Base-by-base conservation (phyloP, 2,888 invertebrate species). In the Trachelus iudaicus region DNA sequence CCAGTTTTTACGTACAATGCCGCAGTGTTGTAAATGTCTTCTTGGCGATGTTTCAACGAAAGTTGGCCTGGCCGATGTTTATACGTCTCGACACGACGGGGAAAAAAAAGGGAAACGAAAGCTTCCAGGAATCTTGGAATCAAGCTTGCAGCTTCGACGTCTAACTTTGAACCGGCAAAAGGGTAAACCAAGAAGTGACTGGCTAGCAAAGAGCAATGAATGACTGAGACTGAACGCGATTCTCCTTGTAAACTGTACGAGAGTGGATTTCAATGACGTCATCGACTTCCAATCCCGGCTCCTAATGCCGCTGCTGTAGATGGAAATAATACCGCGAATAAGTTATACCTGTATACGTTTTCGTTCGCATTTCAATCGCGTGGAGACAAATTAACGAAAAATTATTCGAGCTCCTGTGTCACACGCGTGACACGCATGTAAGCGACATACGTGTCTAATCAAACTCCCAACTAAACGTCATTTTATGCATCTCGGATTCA, bases 231-330 rank as follows among this genome's bases (percentile, higher is more conserved):
- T 56, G 56, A 23, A 56, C 56, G 56, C 56, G 56, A 56, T 56
- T 56, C 56, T 56, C 23, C 56, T 56, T 56, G 56, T 56, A 56
- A 56, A 56, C 56, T 56, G 56, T 56, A 56, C 56, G 56, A 56
- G 56, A 56, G 56, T 56, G 56, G 56, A 56, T 56, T 56, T 56
- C 56, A 56, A 23, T 77, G 77, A 77, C 77, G 75, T 77, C 77
- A 77, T 69, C 9, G 33, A 77, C 35, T 77, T 75, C 77, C 77
- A 77, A 75, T 77, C 35, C 31, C 75, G 56, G 77, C 71, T 56
- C 30, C 69, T 34, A 15, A 71, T 73, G 37, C n/a, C 37, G 40
- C 34, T 56, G 56, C 56, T 56, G 23, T 15, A 56, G 23, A 23
- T 56, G 56, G 56, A 56, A 56, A 56, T 56, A 56, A 56, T 56